Base-by-base conservation (phyloP, 2,888 invertebrate species). In the Himalopsyche anomala region DNA sequence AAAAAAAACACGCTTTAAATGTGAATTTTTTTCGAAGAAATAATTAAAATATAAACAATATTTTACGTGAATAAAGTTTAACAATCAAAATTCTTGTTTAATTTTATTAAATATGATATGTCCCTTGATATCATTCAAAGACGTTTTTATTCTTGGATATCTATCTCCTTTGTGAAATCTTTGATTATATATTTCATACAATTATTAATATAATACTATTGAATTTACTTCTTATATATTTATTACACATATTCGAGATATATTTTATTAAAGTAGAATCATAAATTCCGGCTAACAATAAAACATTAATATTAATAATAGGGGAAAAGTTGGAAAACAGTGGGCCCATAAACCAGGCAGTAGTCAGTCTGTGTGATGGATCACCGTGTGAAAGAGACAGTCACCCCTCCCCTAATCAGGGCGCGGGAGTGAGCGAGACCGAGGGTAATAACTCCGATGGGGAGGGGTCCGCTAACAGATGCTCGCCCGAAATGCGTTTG, bases 301-400 rank as follows among this genome's bases (percentile, higher is more conserved):
- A 86, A 86, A 83, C 86, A 83, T 86, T 79, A 86, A 81, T 86
- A 83, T 80, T 80, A 86, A 85, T 81, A 82, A 85, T 82, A 85
- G 82, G 28, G 62, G 79, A 86, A 84, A 86, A 86, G 86, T 86
- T 86, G 69, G 82, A 84, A 84, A 86, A 84, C 86, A 51, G 51
- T 81, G 84, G 79, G 81, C 62, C n/a, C 62, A 62, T 62, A 62
- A 62, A 62, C 80, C 80, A 80, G 56, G 54, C 82, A 28, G 38
- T 55, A 54, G 55, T 45, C 55, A 82, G 55, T 82, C 62, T 62
- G 85, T 82, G 87, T 88, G 88, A 88, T 88, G 88, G 88, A 88
- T 88, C 88, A 88, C 88, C 88, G 85, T 85, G 88, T n/a, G 83
- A 11, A 36, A 45, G 85, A 80, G 87, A 87, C 19, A 82, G 51